A percentile compares a stretch with the other conserved stretches of the same genome.
Conservation (phyloP, 2,888 invertebrate genomes). For the Scaptomyza caliginosa region DNA sequence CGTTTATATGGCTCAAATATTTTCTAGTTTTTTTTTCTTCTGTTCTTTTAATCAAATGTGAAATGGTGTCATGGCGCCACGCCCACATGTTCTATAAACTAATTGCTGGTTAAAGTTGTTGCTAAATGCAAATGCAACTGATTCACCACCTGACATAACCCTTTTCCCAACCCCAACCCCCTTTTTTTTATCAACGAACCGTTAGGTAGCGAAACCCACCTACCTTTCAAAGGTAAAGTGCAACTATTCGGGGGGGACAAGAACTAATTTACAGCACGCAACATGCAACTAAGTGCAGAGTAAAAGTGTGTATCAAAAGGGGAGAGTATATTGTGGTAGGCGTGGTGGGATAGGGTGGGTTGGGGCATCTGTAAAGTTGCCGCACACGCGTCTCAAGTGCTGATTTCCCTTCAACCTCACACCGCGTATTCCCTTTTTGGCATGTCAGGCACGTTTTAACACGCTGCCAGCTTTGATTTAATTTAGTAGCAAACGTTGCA, state of each 20-base stretch:
- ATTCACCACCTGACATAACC: background rate
- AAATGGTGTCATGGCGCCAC: constrained; percentile 43
- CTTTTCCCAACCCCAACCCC: background rate
- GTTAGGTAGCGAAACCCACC: constrained; percentile 41
- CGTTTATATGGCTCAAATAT: too few relatives aligned
- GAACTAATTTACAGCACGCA: constrained; percentile 75
- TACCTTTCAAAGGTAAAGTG: constrained; percentile 1
- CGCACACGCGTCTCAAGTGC: constrained; percentile 72
- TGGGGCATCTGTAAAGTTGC: constrained; percentile 13
- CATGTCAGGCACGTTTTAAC: constrained; percentile 79
- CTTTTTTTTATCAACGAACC: constrained; percentile 22
- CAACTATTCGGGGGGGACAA: constrained; percentile 24
- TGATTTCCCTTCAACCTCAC: constrained; percentile 53
- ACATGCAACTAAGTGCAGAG: constrained; percentile 53
- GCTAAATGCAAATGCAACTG: constrained; percentile 33
- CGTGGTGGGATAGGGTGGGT: too few relatives aligned
- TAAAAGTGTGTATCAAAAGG: constrained; percentile 18
- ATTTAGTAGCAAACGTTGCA: constrained; percentile 71
- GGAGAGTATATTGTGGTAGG: background rate
- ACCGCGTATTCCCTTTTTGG: constrained; percentile 47
- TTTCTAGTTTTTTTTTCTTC: background rate
- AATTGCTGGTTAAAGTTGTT: constrained; percentile 52
- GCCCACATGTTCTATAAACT: constrained; percentile 39
- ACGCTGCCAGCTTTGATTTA: constrained; percentile 80
- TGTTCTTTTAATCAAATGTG: background rate